Conservation (phyloP, 2,888 invertebrate species). For the Melinaea menophilus region DNA sequence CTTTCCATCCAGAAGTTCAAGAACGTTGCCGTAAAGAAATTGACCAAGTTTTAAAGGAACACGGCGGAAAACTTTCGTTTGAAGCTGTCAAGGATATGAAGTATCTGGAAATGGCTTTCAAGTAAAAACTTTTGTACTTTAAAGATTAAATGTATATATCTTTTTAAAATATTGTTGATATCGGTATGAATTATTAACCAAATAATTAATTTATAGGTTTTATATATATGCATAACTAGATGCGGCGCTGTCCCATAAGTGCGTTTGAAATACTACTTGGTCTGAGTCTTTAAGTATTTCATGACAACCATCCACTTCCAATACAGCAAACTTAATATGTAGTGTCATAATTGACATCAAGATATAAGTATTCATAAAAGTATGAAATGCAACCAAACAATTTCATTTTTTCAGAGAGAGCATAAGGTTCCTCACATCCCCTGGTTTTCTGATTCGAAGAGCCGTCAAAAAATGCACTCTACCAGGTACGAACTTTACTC, state of each 20-base stretch:
- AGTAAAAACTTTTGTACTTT: constrained; percentile 29
- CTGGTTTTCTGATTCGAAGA: constrained; percentile 31
- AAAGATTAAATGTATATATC: background rate
- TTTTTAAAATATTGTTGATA: no score
- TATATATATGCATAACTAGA: no score
- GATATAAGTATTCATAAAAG: background rate
- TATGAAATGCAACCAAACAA: background rate
- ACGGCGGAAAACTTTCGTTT: constrained; percentile 40
- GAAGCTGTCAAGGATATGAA: constrained; percentile 47
- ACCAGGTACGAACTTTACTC: constrained; percentile 31
- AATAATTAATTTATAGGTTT: no score
- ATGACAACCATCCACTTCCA: no score
- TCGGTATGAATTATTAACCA: no score
- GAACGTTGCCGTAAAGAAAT: constrained; percentile 46
- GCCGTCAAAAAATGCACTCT: constrained; percentile 30
- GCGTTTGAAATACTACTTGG: no score
- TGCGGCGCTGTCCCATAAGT: no score
- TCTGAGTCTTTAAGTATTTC: no score
- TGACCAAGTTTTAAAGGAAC: constrained; percentile 38
- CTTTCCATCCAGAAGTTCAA: constrained; percentile 49
- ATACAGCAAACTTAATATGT: no score
- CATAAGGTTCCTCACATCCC: constrained; percentile 36
- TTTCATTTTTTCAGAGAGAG: constrained; percentile 40
- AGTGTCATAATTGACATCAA: no score
- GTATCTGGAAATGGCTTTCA: constrained; percentile 46